Conservation (phyloP, 37 sponge, comb jelly and placozoan species). For the Beroe forskalii region DNA sequence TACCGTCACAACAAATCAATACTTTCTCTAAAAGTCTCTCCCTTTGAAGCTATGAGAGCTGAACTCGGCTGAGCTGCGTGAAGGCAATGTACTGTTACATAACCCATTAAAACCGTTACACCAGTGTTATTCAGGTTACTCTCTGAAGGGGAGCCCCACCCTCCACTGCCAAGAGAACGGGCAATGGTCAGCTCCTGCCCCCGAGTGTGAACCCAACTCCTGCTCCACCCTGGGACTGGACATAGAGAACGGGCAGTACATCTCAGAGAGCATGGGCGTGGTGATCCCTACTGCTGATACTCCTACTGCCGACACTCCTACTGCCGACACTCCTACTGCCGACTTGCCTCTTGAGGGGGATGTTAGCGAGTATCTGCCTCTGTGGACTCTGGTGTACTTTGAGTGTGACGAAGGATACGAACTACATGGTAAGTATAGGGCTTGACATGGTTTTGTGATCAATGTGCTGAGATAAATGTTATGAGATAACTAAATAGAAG, state of each 20-base stretch:
- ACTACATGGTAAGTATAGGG: neutral
- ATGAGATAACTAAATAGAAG: too few relatives aligned
- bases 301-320: too few relatives aligned
- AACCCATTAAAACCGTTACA: too few relatives aligned
- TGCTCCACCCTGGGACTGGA: neutral
- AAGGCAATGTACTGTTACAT: too few relatives aligned
- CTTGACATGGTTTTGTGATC: neutral
- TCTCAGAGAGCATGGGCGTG: neutral
- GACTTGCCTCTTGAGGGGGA: too few relatives aligned
- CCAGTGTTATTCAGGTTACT: neutral
- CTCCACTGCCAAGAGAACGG: neutral
- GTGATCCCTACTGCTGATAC: neutral
- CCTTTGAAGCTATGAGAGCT: too few relatives aligned
- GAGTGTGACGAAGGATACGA: constrained; percentile 14
- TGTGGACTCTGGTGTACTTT: neutral
- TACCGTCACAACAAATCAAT: too few relatives aligned
- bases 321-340: too few relatives aligned
- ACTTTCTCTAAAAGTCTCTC: too few relatives aligned
- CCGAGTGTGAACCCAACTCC: constrained; percentile 15
- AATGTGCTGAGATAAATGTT: too few relatives aligned
- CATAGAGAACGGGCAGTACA: constrained; percentile 2
- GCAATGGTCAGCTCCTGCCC: neutral
- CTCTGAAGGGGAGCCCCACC: neutral
- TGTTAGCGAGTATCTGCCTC: neutral
- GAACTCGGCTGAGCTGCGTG: too few relatives aligned